phyloP scores from a whole-genome alignment of 2,113 vertebrate species.

The Chaenocephalus aceratus region DNA sequence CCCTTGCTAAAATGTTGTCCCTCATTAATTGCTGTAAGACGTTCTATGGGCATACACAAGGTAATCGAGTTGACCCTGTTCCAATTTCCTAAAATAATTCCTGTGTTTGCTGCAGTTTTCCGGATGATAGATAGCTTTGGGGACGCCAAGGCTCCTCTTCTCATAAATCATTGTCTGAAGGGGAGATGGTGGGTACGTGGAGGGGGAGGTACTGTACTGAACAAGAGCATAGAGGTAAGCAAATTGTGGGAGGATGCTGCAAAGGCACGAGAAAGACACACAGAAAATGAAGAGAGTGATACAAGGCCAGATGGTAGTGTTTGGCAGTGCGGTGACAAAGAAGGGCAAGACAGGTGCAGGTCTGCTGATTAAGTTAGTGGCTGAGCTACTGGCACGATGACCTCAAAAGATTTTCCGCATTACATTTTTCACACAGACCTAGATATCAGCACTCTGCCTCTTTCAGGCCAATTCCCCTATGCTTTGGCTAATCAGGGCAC shows the following conservation, averaged over 20 bases:
- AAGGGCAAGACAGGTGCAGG: conserved; percentile 49
- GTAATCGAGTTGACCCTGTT: conserved; percentile 83
- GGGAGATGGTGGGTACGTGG: conserved; percentile 62
- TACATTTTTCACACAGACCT: conserved; percentile 68
- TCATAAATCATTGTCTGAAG: conserved; percentile 86
- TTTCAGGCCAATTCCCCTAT: conserved; percentile 40
- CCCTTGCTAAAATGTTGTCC: conserved; percentile 76
- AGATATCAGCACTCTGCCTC: conserved; percentile 43
- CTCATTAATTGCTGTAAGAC: conserved; percentile 75
- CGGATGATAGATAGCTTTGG: conserved; percentile 85
- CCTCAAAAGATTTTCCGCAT: conserved; percentile 70
- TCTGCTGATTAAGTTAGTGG: conserved; percentile 49
- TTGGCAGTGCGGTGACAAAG: conserved; percentile 29
- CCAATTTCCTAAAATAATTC: conserved; percentile 88
- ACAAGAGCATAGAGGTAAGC: conserved; percentile 48
- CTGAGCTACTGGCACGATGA: conserved; percentile 74
- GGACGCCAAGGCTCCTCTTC: conserved; percentile 80
- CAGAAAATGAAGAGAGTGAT: conserved; percentile 54
- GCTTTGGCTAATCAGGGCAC: conserved; percentile 62
- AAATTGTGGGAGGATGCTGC: conserved; percentile 53
- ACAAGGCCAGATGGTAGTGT: conserved; percentile 51
- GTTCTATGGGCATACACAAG: conserved; percentile 73
- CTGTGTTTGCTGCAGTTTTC: conserved; percentile 86
- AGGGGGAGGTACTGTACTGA: conserved; percentile 52
- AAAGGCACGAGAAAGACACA: conserved; percentile 65